Percentiles rank a stretch among this genome's conserved stretches.
These are phyloP conservation scores for Eulemur rufifrons DNA, from an alignment of 2,113 vertebrate species.

Conservation along the genomic window DNA sequence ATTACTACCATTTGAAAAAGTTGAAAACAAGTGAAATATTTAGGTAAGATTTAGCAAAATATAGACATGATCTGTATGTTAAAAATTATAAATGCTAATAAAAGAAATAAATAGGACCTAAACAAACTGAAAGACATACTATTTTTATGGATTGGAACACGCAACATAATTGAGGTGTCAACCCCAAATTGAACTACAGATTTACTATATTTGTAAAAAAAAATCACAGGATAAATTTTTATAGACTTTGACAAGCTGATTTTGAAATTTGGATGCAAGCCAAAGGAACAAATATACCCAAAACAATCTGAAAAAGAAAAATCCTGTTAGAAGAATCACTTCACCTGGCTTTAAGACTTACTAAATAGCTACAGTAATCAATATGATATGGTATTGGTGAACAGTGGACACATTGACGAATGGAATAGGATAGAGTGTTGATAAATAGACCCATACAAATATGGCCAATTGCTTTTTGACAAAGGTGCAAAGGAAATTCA, in stretches of 20 bases:
- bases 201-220: background rate
- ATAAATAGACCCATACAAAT: background rate
- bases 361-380: background rate
- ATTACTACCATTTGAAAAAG: background rate
- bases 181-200: background rate
- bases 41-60: background rate
- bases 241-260: background rate
- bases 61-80: background rate
- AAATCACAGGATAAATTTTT: background rate
- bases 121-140: background rate
- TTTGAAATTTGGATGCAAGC: background rate
- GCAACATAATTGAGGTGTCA: background rate
- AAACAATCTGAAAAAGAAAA: background rate
- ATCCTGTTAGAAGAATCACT: background rate
- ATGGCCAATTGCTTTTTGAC: background rate
- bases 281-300: background rate
- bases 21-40: background rate
- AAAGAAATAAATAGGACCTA: background rate
- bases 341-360: background rate
- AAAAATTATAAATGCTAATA: background rate
- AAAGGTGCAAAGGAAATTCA: background rate
- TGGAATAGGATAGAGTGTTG: background rate
- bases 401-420: rapidly evolving
- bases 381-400: background rate
- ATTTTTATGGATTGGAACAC: background rate